phyloP scores from a whole-genome alignment of 23 tunicate genomes.

The Oikopleura albicans region DNA sequence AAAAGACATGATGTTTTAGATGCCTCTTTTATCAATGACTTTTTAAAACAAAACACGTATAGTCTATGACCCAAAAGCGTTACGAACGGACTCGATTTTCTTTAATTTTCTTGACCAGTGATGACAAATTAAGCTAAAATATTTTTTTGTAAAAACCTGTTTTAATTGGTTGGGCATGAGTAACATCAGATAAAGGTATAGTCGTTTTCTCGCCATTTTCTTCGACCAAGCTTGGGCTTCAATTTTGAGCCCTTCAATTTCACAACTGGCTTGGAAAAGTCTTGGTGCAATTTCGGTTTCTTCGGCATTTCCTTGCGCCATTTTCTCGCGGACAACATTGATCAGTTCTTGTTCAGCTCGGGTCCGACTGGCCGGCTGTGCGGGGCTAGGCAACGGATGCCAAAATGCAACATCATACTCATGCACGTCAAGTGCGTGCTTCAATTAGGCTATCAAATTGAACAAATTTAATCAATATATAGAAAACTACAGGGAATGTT shows the following conservation, averaged over 20 bases:
- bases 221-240: conserved; percentile 17
- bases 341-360: not conserved
- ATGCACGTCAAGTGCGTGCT: not conserved
- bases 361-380: not conserved
- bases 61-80: too few species aligned
- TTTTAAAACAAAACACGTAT: too few species aligned
- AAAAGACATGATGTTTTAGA: too few species aligned
- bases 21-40: too few species aligned
- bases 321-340: not conserved
- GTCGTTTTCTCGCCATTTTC: not conserved
- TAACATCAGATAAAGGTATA: not conserved
- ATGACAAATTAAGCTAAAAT: too few species aligned
- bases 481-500: too few species aligned
- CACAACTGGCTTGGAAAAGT: not conserved
- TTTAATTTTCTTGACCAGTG: too few species aligned
- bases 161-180: not conserved
- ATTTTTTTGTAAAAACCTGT: too few species aligned
- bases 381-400: not conserved
- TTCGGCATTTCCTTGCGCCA: not conserved
- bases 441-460: too few species aligned
- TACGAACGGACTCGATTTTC: too few species aligned
- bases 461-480: too few species aligned
- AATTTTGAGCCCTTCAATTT: conserved; percentile 4
- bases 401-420: conserved; percentile 12
- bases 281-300: conserved; percentile 4